Percentiles rank a stretch among this genome's conserved stretches.
Conservation (phyloP, 2,113 vertebrate species). For the Myotis davidii region DNA sequence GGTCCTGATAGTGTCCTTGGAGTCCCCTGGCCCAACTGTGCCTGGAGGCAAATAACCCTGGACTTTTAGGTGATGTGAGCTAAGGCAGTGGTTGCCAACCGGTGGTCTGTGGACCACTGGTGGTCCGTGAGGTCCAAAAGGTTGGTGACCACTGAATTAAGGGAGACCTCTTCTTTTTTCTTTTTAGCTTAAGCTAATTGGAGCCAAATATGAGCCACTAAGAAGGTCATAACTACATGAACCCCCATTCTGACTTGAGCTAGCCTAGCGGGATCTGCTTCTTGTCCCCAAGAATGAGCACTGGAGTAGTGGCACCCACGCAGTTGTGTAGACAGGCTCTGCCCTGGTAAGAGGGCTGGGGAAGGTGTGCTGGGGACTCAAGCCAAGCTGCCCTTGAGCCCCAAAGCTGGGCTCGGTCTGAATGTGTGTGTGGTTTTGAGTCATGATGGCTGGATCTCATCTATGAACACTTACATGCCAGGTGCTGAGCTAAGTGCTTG, state of each 20-base stretch:
- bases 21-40: not conserved
- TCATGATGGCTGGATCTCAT: not conserved
- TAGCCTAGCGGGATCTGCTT: not conserved
- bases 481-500: not conserved
- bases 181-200: not conserved
- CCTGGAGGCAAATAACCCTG: not conserved
- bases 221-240: not conserved
- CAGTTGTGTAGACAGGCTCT: not conserved
- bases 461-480: rapidly evolving
- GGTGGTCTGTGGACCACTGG: too few species aligned
- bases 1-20: not conserved
- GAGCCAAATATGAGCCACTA: not conserved
- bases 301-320: not conserved
- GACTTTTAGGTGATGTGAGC: not conserved
- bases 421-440: not conserved
- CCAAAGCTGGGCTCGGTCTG: not conserved
- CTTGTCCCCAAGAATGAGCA: not conserved
- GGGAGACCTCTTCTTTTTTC: not conserved
- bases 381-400: not conserved
- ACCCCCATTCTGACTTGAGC: not conserved
- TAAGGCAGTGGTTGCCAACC: not conserved
- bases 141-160: not conserved
- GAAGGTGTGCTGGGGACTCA: not conserved
- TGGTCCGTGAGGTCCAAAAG: too few species aligned
- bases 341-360: not conserved